phyloP scores from a whole-genome alignment of 2,888 invertebrate genomes.

The Ashinkailepas kermadecensis region DNA sequence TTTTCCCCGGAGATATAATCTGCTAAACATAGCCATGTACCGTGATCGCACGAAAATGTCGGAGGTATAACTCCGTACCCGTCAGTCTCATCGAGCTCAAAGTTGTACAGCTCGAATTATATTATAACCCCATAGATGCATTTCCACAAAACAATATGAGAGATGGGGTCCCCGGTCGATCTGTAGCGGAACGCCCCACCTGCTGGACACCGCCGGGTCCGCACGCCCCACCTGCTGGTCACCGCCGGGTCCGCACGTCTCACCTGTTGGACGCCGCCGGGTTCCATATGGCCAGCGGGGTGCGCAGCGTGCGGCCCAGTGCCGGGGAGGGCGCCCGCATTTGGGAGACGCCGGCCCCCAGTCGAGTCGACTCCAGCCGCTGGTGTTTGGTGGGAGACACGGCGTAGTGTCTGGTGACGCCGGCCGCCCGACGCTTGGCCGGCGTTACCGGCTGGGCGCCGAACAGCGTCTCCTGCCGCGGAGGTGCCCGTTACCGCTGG shows the following conservation, averaged over 20 bases:
- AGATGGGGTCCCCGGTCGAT: too few relatives aligned
- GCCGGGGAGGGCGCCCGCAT: not conserved
- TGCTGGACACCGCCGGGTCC: too few relatives aligned
- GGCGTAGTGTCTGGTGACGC: not conserved
- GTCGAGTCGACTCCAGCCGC: not conserved
- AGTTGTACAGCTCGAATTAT: too few relatives aligned
- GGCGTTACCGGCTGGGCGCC: constrained; percentile 8
- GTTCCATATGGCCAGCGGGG: not conserved
- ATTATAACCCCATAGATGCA: too few relatives aligned
- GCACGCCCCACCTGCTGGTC: not conserved
- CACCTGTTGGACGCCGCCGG: not conserved
- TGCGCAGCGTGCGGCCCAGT: not conserved
- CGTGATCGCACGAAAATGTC: too few relatives aligned
- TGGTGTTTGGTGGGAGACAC: not conserved
- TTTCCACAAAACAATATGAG: too few relatives aligned
- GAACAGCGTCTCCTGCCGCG: not conserved
- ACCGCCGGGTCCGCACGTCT: not conserved
- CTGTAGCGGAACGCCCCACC: too few relatives aligned
- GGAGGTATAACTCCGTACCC: too few relatives aligned
- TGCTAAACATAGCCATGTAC: too few relatives aligned
- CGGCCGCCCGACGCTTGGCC: not conserved
- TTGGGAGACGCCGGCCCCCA: not conserved
- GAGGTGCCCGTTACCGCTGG: not conserved
- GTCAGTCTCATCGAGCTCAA: too few relatives aligned
- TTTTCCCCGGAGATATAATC: too few relatives aligned